phyloP scores from a whole-genome alignment of 2,888 invertebrate genomes.

The Cylloceria caligata region DNA sequence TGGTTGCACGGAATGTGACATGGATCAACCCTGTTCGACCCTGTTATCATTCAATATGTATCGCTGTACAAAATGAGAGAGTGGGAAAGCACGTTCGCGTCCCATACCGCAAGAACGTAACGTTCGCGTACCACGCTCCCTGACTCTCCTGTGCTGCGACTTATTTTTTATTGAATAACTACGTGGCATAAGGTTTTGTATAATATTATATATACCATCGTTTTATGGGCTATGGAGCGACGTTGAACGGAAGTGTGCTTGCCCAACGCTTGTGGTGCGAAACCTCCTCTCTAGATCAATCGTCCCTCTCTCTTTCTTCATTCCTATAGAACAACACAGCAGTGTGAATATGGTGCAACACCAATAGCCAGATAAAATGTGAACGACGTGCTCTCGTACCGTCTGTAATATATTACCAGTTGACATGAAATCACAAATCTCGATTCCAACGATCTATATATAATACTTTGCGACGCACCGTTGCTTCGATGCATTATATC shows the following conservation, averaged over 20 bases:
- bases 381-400: conserved; percentile 41
- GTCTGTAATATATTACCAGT: conserved; percentile 66
- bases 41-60: not conserved
- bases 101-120: conserved; percentile 25
- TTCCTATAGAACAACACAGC: not conserved
- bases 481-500: not conserved
- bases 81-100: not conserved
- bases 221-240: conserved; percentile 68
- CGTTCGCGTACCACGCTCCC: conserved; percentile 22
- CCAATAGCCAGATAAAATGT: conserved; percentile 56
- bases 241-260: conserved; percentile 47
- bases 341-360: conserved; percentile 26
- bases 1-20: not conserved
- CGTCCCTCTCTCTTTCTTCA: not conserved
- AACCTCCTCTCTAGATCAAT: conserved; percentile 5
- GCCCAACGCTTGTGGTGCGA: not conserved
- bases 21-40: not conserved
- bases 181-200: conserved; percentile 59
- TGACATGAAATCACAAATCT: conserved; percentile 72
- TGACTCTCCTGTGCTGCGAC: conserved; percentile 6
- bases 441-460: conserved; percentile 14
- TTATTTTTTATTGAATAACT: conserved; percentile 64
- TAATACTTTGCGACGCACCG: not conserved
- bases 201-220: conserved; percentile 66
- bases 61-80: conserved; percentile 4